These are phyloP conservation scores for Amphilophus citrinellus DNA, from an alignment of 2,113 vertebrate genomes.

Conservation along the genomic window DNA sequence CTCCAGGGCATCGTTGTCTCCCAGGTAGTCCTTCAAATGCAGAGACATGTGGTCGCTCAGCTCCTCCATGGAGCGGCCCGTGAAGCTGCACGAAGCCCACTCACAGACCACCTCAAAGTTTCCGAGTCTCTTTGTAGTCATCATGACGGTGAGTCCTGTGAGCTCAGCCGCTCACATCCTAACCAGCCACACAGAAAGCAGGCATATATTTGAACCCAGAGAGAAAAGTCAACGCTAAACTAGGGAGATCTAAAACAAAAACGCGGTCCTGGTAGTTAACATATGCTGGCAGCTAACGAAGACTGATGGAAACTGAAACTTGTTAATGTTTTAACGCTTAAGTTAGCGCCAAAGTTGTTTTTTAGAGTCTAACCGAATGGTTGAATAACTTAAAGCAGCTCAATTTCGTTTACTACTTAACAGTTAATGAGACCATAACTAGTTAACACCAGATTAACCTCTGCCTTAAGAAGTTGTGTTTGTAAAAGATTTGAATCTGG, in stretches of 20 bases:
- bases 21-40: conserved; percentile 75
- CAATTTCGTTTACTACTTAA: background rate
- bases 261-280: background rate
- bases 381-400: background rate
- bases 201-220: background rate
- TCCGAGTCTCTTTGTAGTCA: conserved; percentile 73
- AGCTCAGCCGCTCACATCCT: background rate
- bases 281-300: background rate
- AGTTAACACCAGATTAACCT: background rate
- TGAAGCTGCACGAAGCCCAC: conserved; percentile 78
- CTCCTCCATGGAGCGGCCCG: conserved; percentile 73
- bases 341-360: background rate
- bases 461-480: background rate
- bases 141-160: conserved; percentile 12
- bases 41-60: conserved; percentile 78
- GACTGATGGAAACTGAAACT: background rate
- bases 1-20: conserved; percentile 82
- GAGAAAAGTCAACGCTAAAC: background rate
- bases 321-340: background rate
- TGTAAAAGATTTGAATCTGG: background rate
- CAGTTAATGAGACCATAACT: background rate
- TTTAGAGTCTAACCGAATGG: background rate
- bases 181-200: background rate
- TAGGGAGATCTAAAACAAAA: background rate
- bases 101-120: conserved; percentile 73